phyloP scores from a whole-genome alignment of 1,140 invertebrate species.

The Chelonus insularis region DNA sequence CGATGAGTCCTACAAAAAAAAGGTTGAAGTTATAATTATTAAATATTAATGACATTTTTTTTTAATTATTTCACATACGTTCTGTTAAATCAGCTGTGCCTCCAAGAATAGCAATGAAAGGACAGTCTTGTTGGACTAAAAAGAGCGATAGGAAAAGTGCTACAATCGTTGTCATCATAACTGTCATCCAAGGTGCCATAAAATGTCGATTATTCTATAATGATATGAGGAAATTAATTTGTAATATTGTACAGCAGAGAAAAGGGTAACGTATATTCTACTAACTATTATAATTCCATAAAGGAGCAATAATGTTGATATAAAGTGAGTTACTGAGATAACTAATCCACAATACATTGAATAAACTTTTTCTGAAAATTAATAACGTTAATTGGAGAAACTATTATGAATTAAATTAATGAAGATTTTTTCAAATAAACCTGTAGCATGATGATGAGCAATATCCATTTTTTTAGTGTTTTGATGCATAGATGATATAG shows the following conservation, averaged over 20 bases:
- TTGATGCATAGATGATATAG: conserved; percentile 53
- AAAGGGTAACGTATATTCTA: too few species aligned
- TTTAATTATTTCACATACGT: conserved; percentile 39
- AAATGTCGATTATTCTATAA: conserved; percentile 56
- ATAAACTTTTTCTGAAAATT: conserved; percentile 53
- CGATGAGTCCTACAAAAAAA: conserved; percentile 41
- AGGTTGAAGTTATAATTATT: neutral
- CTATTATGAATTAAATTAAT: too few species aligned
- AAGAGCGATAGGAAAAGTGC: conserved; percentile 48
- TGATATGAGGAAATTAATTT: too few species aligned
- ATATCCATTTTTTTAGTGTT: conserved; percentile 57
- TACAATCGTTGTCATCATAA: conserved; percentile 54
- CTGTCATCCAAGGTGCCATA: conserved; percentile 59
- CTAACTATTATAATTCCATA: conserved; percentile 59
- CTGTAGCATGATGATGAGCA: conserved; percentile 56
- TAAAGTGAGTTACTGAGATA: conserved; percentile 55
- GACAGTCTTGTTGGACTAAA: conserved; percentile 50
- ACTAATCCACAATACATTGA: conserved; percentile 57
- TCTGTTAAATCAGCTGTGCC: conserved; percentile 48
- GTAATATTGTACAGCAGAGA: too few species aligned
- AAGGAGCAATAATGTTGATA: conserved; percentile 53
- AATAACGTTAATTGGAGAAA: conserved; percentile 6
- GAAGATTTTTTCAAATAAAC: too few species aligned
- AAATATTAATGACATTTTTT: neutral
- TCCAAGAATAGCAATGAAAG: conserved; percentile 47